A percentile compares a stretch with the other conserved stretches of the same genome.
phyloP scores from a whole-genome alignment of 2,797 vertebrate species.

The Dipus sagitta region DNA sequence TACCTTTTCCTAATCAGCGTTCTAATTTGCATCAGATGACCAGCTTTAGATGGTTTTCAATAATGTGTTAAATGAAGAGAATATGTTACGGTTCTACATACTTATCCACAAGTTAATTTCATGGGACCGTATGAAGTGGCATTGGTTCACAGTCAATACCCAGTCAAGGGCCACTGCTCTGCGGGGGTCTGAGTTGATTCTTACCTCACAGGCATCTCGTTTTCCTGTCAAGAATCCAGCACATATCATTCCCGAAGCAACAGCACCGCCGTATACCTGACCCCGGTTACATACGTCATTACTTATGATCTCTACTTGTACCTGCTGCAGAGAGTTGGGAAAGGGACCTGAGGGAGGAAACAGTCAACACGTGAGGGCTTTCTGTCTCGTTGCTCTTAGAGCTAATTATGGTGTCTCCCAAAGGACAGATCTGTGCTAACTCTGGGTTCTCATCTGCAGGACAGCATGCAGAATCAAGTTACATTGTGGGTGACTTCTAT shows the following conservation, averaged over 20 bases:
- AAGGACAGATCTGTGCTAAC: background rate
- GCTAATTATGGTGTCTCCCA: background rate
- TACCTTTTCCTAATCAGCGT: background rate
- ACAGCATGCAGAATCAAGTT: background rate
- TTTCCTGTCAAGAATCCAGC: slow-evolving; percentile 87
- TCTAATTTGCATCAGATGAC: background rate
- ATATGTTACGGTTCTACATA: background rate
- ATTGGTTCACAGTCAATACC: background rate
- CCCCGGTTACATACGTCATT: slow-evolving; percentile 83
- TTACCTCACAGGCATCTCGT: slow-evolving; percentile 89
- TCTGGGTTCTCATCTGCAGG: background rate
- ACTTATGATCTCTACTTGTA: slow-evolving; percentile 86
- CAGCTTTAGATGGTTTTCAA: background rate
- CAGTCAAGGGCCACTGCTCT: background rate
- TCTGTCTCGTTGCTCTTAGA: background rate
- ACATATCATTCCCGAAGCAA: slow-evolving; percentile 88
- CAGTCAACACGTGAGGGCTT: background rate
- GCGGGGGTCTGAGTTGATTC: slow-evolving; percentile 29
- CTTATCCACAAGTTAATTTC: background rate
- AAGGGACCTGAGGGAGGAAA: slow-evolving; percentile 78
- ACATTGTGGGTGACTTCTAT: background rate
- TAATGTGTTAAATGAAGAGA: background rate
- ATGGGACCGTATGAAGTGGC: background rate
- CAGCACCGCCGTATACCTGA: slow-evolving; percentile 81
- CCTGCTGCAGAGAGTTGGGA: slow-evolving; percentile 86